Percentiles rank a stretch among this genome's conserved stretches.
These are phyloP conservation scores for Platichthys flesus DNA, from an alignment of 2,113 vertebrate genomes.

Conservation along the genomic window DNA sequence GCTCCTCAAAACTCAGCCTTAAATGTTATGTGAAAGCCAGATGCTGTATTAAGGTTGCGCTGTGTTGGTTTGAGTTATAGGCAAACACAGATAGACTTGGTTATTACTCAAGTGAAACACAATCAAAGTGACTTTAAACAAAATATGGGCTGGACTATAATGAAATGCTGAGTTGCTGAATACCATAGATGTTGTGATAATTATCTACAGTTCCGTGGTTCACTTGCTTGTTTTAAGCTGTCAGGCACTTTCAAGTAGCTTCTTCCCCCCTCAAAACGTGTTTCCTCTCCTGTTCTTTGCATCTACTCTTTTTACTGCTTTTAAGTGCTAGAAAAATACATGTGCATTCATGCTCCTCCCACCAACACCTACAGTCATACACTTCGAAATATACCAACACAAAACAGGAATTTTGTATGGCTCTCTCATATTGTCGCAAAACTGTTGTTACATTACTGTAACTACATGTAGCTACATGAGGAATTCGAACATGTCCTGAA, in stretches of 20 bases:
- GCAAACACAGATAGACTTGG: slow-evolving; percentile 59
- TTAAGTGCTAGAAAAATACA: slow-evolving; percentile 25
- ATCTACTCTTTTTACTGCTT: slow-evolving; percentile 6
- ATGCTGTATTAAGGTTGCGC: slow-evolving; percentile 63
- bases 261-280: slow-evolving; percentile 31
- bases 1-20: slow-evolving; percentile 68
- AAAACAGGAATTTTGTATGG: not conserved
- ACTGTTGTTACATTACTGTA: fast-evolving
- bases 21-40: slow-evolving; percentile 83
- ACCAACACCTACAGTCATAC: not conserved
- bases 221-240: slow-evolving; percentile 55
- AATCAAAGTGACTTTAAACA: slow-evolving; percentile 79
- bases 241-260: slow-evolving; percentile 48
- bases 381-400: not conserved
- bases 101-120: slow-evolving; percentile 82
- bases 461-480: not conserved
- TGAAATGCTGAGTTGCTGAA: slow-evolving; percentile 76
- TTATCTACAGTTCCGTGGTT: slow-evolving; percentile 74
- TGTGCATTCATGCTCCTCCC: not conserved
- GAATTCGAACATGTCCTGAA: not conserved
- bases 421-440: too few species aligned
- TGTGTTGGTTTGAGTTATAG: slow-evolving; percentile 73
- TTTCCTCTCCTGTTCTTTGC: slow-evolving; percentile 42
- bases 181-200: slow-evolving; percentile 74
- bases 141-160: slow-evolving; percentile 69